Evolutionary conservation across 1,140 invertebrate species (phyloP), one percentile per base, ranked within the genome.

Genomic region (Leptopilina clavipes): DNA sequence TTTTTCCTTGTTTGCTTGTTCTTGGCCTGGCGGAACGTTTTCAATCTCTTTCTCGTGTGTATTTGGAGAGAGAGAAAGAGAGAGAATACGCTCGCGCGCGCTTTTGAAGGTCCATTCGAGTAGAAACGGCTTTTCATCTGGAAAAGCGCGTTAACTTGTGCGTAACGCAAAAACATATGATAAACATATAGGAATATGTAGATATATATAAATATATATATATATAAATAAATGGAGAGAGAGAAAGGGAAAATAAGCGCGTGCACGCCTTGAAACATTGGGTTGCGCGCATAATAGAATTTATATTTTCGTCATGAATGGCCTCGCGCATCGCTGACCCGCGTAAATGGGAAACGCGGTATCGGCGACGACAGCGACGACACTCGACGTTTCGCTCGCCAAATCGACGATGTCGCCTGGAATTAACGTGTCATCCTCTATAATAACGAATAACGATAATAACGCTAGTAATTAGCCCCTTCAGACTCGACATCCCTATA

Each of bases 231-330:
- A n/a, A n/a, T n/a, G n/a, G 37, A 5, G 37, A 9, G 37, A 40
- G 37, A 40, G 37, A 40, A 9, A 40, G 37, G 8, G 37, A 40
- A 40, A 40, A 31, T 31, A 43, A 71, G 17, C 72, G 59, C 52
- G 22, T n/a, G 54, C 75, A 65, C 71, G 65, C 48, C 48, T 76
- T 75, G 71, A 72, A 52, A 56, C 75, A 77, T 76, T 83, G 22
- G 25, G 22, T 65, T 40, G 37, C 37, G 59, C 59, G 59, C 82
- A 77, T 86, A 83, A 87, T 87, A 81, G 83, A 82, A 75, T 89
- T 89, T 87, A 83, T 85, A 87, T 86, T 87, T 84, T 84, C 85
- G 79, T 79, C 78, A 78, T 88, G 87, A 88, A 88, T 87, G 85
- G 84, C 82, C 83, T 86, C 84, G 84, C 86, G 86, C 87, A 84